Percentiles rank a stretch among this genome's conserved stretches.
Conservation (phyloP, 1,140 invertebrate species). For the Sarcophaga peregrina region DNA sequence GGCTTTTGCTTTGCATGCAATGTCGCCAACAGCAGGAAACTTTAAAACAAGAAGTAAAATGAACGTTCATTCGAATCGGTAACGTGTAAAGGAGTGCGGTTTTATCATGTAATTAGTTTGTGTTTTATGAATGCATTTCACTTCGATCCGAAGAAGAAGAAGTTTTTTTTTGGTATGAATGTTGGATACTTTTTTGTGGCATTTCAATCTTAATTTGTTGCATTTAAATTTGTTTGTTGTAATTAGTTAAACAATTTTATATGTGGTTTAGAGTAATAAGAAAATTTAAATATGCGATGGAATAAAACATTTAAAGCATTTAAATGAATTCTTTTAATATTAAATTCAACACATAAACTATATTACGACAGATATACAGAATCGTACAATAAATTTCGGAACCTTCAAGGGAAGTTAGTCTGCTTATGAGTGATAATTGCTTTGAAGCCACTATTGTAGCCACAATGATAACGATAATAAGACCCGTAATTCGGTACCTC, state of each 20-base stretch:
- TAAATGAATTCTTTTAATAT: background rate
- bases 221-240: conserved; percentile 29
- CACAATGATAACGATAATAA: too few relatives aligned
- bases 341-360: too few relatives aligned
- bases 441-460: too few relatives aligned
- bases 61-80: background rate
- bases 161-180: too few relatives aligned
- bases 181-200: background rate
- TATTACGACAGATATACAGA: too few relatives aligned
- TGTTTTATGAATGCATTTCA: conserved; percentile 7
- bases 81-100: conserved; percentile 25
- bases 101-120: conserved; percentile 39
- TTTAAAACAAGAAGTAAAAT: background rate
- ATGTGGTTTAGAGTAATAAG: conserved; percentile 18
- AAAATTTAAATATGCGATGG: background rate
- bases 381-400: background rate
- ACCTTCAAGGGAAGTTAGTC: conserved; percentile 7
- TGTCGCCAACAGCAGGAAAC: background rate
- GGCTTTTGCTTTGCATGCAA: background rate
- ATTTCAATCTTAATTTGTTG: background rate
- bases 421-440: background rate
- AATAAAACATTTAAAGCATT: background rate
- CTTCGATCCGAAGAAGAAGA: background rate
- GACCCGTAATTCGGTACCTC: too few relatives aligned
- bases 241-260: conserved; percentile 40